These are phyloP conservation scores for Hirtodrosophila confusa DNA, from an alignment of 2,888 invertebrate species.

Conservation along the genomic window DNA sequence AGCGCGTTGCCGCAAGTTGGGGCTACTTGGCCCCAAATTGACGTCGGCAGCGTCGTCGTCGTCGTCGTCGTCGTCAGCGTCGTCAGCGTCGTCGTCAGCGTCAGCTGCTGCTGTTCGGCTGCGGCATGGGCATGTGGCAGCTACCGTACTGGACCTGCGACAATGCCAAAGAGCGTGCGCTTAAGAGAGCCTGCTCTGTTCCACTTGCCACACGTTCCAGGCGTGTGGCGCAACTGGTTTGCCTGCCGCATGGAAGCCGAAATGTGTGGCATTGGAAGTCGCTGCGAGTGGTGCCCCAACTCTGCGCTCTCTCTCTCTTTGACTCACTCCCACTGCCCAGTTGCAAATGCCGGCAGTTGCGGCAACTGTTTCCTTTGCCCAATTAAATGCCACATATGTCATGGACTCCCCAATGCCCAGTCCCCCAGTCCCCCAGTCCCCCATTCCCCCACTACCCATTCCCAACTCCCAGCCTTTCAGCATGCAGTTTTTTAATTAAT, in stretches of 20 bases:
- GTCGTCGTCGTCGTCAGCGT: slow-evolving; percentile 18
- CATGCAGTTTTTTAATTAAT: slow-evolving; percentile 74
- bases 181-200: slow-evolving; percentile 31
- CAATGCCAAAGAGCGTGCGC: slow-evolving; percentile 40
- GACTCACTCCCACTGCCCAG: background rate
- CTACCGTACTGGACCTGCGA: slow-evolving; percentile 47
- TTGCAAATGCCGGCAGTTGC: slow-evolving; percentile 38
- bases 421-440: background rate
- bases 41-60: slow-evolving; percentile 43
- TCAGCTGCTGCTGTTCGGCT: slow-evolving; percentile 8
- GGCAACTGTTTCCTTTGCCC: slow-evolving; percentile 67
- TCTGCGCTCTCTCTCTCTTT: slow-evolving; percentile 1
- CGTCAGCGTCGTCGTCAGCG: slow-evolving; percentile 11
- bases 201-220: slow-evolving; percentile 53
- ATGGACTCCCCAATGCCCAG: slow-evolving; percentile 38
- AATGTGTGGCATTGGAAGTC: slow-evolving; percentile 73
- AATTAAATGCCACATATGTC: slow-evolving; percentile 77
- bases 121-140: slow-evolving; percentile 5
- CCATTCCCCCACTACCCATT: no score
- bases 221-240: slow-evolving; percentile 68
- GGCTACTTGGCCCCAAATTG: slow-evolving; percentile 57
- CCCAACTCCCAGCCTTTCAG: slow-evolving; percentile 9
- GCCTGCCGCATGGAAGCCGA: slow-evolving; percentile 18
- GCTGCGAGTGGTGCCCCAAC: background rate
- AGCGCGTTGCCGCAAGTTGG: slow-evolving; percentile 61